Evolutionary conservation across 2,797 vertebrate species (phyloP).

Genomic region (Clarias fuscus): DNA sequence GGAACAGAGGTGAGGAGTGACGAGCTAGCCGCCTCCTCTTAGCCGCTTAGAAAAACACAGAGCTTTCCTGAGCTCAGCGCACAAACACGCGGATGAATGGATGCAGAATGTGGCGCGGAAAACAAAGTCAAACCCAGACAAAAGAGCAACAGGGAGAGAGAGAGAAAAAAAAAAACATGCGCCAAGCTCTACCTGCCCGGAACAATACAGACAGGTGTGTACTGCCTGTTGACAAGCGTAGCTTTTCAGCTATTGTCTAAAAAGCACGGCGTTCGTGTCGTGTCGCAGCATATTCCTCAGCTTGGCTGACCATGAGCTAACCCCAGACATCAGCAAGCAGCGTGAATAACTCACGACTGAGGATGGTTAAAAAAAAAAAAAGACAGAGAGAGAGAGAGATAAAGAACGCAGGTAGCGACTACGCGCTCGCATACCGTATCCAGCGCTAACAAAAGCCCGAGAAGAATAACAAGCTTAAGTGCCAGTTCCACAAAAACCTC

Average conservation of each 20-base stretch:
- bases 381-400: constrained; percentile 21
- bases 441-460: constrained; percentile 39
- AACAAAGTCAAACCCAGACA: constrained; percentile 59
- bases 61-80: constrained; percentile 49
- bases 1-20: constrained; percentile 60
- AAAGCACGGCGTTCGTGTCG: constrained; percentile 63
- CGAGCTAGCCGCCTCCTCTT: constrained; percentile 32
- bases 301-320: constrained; percentile 66
- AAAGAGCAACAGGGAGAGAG: constrained; percentile 51
- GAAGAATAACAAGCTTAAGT: constrained; percentile 55
- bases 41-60: constrained; percentile 43
- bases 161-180: constrained; percentile 17
- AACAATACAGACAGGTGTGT: constrained; percentile 69
- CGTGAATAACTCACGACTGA: constrained; percentile 42
- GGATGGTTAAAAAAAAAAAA: constrained; percentile 41
- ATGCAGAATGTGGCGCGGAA: constrained; percentile 43
- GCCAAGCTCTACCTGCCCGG: constrained; percentile 64
- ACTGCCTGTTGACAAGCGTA: constrained; percentile 63
- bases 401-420: constrained; percentile 41
- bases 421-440: constrained; percentile 46
- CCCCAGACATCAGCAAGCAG: constrained; percentile 50
- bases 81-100: constrained; percentile 56
- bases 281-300: constrained; percentile 61
- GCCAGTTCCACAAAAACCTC: constrained; percentile 9
- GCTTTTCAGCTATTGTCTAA: constrained; percentile 65